These are phyloP conservation scores for Saccostrea cuccullata DNA, from an alignment of 1,140 invertebrate genomes.

Conservation along the genomic window DNA sequence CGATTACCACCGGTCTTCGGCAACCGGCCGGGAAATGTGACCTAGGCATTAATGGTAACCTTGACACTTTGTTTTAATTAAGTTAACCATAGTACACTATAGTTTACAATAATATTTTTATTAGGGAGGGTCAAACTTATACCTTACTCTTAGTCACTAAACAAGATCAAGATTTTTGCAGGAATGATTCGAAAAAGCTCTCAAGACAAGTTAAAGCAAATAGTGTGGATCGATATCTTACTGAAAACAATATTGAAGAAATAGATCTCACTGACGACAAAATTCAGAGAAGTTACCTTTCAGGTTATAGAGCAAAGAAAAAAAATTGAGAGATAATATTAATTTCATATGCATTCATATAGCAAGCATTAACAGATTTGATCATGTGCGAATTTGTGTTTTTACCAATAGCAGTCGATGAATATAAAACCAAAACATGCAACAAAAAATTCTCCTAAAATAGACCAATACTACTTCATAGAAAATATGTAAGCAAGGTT, in stretches of 20 bases:
- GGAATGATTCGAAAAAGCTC: neutral
- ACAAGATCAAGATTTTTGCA: neutral
- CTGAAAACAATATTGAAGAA: neutral
- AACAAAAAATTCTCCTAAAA: too few species aligned
- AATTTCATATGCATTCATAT: neutral
- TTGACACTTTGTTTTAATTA: too few species aligned
- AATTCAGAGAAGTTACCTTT: neutral
- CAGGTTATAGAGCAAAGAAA: neutral
- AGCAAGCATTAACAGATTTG: neutral
- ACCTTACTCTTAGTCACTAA: neutral
- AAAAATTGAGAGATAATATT: neutral
- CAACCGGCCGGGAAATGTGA: too few species aligned
- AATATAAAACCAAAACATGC: too few species aligned
- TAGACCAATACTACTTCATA: too few species aligned
- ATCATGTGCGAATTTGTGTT: neutral
- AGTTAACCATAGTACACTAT: too few species aligned
- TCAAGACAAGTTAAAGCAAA: neutral
- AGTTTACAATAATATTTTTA: too few species aligned
- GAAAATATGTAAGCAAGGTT: too few species aligned
- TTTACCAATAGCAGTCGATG: neutral
- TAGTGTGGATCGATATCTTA: neutral
- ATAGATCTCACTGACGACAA: neutral
- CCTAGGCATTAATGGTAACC: too few species aligned
- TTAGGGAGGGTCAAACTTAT: neutral
- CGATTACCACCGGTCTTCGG: too few species aligned